phyloP scores from a whole-genome alignment of 2,888 invertebrate species.

The Polia nebulosa region DNA sequence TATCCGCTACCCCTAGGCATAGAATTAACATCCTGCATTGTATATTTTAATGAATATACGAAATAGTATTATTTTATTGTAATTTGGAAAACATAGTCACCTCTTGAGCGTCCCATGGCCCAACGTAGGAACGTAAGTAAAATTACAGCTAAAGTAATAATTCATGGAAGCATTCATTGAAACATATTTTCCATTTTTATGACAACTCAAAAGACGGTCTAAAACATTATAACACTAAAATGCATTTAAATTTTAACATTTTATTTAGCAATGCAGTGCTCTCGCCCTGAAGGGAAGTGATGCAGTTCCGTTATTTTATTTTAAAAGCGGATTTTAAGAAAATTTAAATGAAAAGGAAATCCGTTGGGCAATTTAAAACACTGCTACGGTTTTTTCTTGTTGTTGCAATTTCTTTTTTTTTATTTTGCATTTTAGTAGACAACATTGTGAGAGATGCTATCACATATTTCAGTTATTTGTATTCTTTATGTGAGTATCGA shows the following conservation, averaged over 20 bases:
- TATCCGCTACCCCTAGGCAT: too few relatives aligned
- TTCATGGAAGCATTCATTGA: too few relatives aligned
- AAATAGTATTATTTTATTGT: too few relatives aligned
- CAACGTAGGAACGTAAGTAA: too few relatives aligned
- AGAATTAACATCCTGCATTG: too few relatives aligned
- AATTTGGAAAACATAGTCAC: too few relatives aligned
- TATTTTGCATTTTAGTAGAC: neutral
- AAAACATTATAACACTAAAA: neutral
- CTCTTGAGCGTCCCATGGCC: too few relatives aligned
- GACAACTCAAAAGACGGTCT: neutral
- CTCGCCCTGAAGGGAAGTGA: neutral
- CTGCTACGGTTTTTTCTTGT: neutral
- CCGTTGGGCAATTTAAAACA: neutral
- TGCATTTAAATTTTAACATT: constrained; percentile 2
- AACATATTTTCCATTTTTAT: neutral
- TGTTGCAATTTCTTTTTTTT: neutral
- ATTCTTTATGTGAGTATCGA: too few relatives aligned
- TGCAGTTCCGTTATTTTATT: constrained; percentile 23
- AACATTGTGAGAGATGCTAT: neutral
- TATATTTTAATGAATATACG: too few relatives aligned
- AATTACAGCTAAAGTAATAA: too few relatives aligned
- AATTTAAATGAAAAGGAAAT: constrained; percentile 34
- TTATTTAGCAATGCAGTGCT: neutral
- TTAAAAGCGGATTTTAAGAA: constrained; percentile 14
- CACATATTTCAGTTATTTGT: too few relatives aligned